Evolutionary conservation across 1,140 invertebrate species (phyloP), one percentile per base, ranked within the genome.

Genomic region (Drosophila miranda): DNA sequence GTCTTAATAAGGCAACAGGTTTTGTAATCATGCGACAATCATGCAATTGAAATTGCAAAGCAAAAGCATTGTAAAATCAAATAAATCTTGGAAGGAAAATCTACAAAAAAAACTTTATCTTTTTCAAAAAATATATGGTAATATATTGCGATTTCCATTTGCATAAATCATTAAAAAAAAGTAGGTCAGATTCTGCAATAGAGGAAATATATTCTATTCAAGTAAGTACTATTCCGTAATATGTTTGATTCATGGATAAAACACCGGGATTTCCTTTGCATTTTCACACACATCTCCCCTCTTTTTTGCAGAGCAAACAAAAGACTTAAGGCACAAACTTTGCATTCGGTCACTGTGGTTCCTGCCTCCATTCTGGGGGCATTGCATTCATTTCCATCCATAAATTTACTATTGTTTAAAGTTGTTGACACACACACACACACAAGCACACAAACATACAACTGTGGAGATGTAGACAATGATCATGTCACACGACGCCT

Each of bases 311-410:
- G 5, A 19, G 14, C 28, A 41, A 84, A 84, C 81, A 86, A 83
- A 86, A 80, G 80, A 84, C 80, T 84, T 68, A 50, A 54, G 61
- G 58, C 71, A 84, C 80, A 69, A 83, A 83, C 80, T 83, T 30
- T 64, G 52, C 44, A 46, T 8, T 42, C 28, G 38, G 34, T 38
- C 42, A 11, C 34, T 43, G 0, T 43, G 45, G 11, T 38, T 38
- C 34, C 34, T 38, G 34, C 34, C 11, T 38, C 8, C 16, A 42
- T 48, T 53, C 49, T 69, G 54, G 28, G 48, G 43, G 45, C 38
- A 23, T 41, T 43, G 6, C 38, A 19, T 34, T 64, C 14, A 42
- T 73, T 73, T 55, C 16, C 43, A 74, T 48, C 41, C 28, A 45
- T 69, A 34, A 21, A 59, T 52, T 70, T 58, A 55, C 59, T 54